phyloP scores from a whole-genome alignment of 1,140 invertebrate genomes.

The Chionoecetes opilio region DNA sequence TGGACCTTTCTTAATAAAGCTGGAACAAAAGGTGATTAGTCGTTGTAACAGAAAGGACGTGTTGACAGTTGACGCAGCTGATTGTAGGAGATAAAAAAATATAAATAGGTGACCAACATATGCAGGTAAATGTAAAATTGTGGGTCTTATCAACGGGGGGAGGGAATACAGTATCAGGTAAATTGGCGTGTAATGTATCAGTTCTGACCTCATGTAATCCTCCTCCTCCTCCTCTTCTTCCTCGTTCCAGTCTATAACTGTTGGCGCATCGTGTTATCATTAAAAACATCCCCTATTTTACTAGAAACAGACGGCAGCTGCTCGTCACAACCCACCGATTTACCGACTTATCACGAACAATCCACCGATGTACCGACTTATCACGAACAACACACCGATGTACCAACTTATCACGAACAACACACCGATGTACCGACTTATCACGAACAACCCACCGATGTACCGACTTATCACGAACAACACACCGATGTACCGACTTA shows the following conservation, averaged over 20 bases:
- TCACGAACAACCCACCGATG: too few species aligned
- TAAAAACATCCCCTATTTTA: not conserved
- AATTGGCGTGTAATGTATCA: too few species aligned
- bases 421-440: too few species aligned
- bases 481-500: too few species aligned
- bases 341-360: not conserved
- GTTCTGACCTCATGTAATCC: not conserved
- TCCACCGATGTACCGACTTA: not conserved
- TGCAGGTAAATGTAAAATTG: too few species aligned
- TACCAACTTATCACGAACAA: not conserved
- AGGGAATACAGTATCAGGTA: too few species aligned
- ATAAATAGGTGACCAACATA: too few species aligned
- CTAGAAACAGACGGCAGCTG: not conserved
- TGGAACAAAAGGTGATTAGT: not conserved
- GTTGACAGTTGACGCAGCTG: too few species aligned
- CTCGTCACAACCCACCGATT: not conserved
- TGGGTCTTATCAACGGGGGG: too few species aligned
- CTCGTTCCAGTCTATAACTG: not conserved
- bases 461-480: too few species aligned
- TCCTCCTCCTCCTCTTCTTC: not conserved
- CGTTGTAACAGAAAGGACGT: too few species aligned
- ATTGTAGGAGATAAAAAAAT: too few species aligned
- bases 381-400: not conserved
- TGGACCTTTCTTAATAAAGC: not conserved
- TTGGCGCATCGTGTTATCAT: not conserved